Base-by-base conservation (phyloP, 1,140 invertebrate genomes). In the Gonatopus flavifemur region DNA sequence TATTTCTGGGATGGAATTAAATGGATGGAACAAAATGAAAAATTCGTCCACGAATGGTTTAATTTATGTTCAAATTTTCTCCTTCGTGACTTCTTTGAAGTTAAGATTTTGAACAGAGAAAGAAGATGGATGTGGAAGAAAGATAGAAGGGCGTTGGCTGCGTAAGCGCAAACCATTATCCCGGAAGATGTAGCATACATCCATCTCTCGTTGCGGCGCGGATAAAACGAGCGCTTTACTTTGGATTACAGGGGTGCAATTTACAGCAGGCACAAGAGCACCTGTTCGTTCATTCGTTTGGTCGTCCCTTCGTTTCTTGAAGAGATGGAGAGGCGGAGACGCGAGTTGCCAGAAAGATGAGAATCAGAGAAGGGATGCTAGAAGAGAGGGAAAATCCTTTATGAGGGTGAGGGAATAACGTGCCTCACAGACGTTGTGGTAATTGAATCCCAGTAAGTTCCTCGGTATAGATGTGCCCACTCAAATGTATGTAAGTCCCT, bases 191-290 rank as follows among this genome's bases (percentile, higher is more conserved):
- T 70, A 73, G 66, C 67, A 63, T 56, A 62, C 74, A 77, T 77
- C 70, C 74, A 72, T 77, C 74, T n/a, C n/a, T 73, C 70, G 48
- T 44, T 62, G 49, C 64, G 64, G 67, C 67, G 65, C 64, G 71
- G 72, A 78, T 78, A 78, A 77, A 75, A 76, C 73, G 73, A 71
- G 66, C 74, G 76, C 71, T 76, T 76, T 77, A 75, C 73, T 73
- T 78, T 70, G 71, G 76, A 78, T 77, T 76, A 78, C 70, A 69
- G 67, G 65, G 69, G 67, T 54, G 72, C 68, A 75, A 76, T 77
- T 77, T 77, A 77, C 74, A 74, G 67, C 74, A 70, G 72, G 69
- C 68, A 62, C 57, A 62, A 64, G 70, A 75, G 70, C 73, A 77
- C 74, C 74, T 77, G 74, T 77, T 76, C 74, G 68, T 76, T 70